phyloP scores from a whole-genome alignment of 1,140 invertebrate genomes.

The Oedothorax gibbosus region DNA sequence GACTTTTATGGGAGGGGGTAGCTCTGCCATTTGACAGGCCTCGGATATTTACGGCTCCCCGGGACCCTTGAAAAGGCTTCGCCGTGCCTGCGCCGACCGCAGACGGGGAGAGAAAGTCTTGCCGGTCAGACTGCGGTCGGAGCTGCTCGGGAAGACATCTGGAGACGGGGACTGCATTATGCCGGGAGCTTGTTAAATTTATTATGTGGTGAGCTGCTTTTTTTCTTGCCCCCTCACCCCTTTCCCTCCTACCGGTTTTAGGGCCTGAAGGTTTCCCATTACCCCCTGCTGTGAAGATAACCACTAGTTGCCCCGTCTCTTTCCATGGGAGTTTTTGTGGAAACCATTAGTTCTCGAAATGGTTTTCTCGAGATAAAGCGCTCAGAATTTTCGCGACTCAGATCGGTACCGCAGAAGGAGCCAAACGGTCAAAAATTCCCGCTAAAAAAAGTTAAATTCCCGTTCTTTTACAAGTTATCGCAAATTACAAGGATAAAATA shows the following conservation, averaged over 20 bases:
- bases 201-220: not conserved
- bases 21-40: constrained; percentile 5
- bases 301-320: too few relatives aligned
- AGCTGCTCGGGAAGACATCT: constrained; percentile 24
- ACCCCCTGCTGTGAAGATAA: too few relatives aligned
- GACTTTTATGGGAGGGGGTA: constrained; percentile 43
- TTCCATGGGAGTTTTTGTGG: too few relatives aligned
- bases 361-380: too few relatives aligned
- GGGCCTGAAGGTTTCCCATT: too few relatives aligned
- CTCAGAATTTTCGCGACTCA: too few relatives aligned
- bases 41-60: constrained; percentile 60
- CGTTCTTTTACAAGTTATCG: too few relatives aligned
- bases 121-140: constrained; percentile 18
- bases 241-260: not conserved
- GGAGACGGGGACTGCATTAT: constrained; percentile 29
- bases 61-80: constrained; percentile 48
- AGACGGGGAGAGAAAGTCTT: constrained; percentile 31
- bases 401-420: too few relatives aligned
- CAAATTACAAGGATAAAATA: too few relatives aligned
- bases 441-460: too few relatives aligned
- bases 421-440: too few relatives aligned
- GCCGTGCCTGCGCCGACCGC: constrained; percentile 21
- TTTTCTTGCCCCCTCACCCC: not conserved
- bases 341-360: too few relatives aligned
- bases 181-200: constrained; percentile 2